phyloP scores from a whole-genome alignment of 30 jellyfish, hydroid and myxozoan genomes.

The Turritopsis rubra region DNA sequence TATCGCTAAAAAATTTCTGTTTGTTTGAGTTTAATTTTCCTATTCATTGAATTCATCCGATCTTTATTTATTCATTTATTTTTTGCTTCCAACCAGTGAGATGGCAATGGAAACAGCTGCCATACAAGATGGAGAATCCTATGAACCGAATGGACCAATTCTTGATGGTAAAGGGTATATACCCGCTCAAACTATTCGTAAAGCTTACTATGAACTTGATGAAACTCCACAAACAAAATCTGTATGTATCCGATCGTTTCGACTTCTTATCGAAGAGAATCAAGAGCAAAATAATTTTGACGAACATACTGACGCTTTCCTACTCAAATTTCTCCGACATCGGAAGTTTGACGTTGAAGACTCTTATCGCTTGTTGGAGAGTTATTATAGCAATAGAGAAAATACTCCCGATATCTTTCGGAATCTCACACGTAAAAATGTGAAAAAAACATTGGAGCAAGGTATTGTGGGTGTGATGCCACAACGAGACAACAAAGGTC shows the following conservation, averaged over 20 bases:
- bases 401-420: constrained; percentile 93
- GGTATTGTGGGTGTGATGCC: constrained; percentile 98
- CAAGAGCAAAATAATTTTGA: constrained; percentile 95
- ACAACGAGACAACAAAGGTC: constrained; percentile 95
- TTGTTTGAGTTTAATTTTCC: no score
- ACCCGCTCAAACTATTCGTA: constrained; percentile 94
- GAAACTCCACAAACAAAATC: constrained; percentile 88
- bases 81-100: background rate
- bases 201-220: constrained; percentile 80
- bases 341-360: constrained; percentile 94
- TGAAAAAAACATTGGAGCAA: constrained; percentile 87
- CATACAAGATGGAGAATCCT: constrained; percentile 47
- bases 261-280: constrained; percentile 85
- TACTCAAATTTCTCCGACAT: constrained; percentile 83
- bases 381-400: constrained; percentile 83
- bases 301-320: constrained; percentile 93
- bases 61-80: background rate
- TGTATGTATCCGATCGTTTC: constrained; percentile 75
- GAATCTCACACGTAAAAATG: constrained; percentile 83
- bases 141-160: constrained; percentile 97
- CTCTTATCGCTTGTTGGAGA: constrained; percentile 64
- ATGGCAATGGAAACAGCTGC: constrained; percentile 25
- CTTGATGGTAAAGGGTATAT: constrained; percentile 91
- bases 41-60: no score
- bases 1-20: no score